Base-by-base conservation (phyloP, 2,888 invertebrate genomes). In the Drosophila nr. perissopoda region DNA sequence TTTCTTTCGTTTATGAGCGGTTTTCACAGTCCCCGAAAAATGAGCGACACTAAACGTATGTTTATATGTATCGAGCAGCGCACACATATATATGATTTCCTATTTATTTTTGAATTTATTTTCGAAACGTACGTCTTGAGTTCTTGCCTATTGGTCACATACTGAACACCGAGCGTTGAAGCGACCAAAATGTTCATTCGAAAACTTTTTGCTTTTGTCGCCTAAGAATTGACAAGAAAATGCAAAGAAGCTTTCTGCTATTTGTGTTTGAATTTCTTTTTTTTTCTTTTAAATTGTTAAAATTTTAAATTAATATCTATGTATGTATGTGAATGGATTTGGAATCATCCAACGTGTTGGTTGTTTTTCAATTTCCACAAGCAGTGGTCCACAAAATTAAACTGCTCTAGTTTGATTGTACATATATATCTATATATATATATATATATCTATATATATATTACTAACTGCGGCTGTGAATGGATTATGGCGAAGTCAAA, bases 71-170 rank as follows among this genome's bases (percentile, higher is more conserved):
- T 63, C 38, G 21, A 48, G 29, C 66, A 75, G 76, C 42, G 65
- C 31, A 42, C 16, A 16, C 31, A 61, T 72, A 54, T 77, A 60
- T 36, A 54, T 46, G 27, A 16, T 4, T 46, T 46, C 25, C 46
- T 56, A 52, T 57, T 60, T 63, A 56, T 60, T 58, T 64, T 59
- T 4, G 18, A 63, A 70, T 51, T 60, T 64, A 48, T 29, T 63
- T 63, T 62, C 53, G 68, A 64, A 79, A 62, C 62, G 69, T 70
- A 82, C 90, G 90, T 83, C 87, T 83, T 86, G 61, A 82, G 76
- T 74, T 74, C 76, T 79, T 63, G 88, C 66, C 74, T 63, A 67
- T 75, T 72, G 75, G 72, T 70, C 69, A 68, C 58, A 75, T 73
- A 90, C 89, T 90, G 81, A 91, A 74, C 46, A 54, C 66, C 51